Evolutionary conservation across 1,140 invertebrate species (phyloP).

Genomic region (Neomicropteryx cornuta): DNA sequence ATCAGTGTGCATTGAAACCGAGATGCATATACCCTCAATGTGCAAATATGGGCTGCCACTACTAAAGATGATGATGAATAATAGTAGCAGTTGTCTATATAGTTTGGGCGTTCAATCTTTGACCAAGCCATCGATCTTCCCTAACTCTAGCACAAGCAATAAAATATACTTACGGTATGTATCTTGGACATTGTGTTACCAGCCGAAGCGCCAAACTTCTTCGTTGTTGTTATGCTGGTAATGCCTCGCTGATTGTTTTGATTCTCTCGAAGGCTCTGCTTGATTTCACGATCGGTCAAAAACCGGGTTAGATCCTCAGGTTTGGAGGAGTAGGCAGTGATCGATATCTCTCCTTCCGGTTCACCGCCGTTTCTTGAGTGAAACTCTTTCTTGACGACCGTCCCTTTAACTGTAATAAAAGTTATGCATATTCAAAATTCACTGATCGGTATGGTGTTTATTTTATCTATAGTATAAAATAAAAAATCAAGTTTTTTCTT

Average conservation of each 20-base stretch:
- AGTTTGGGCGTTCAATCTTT: too few relatives aligned
- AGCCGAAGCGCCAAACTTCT: slow-evolving; percentile 37
- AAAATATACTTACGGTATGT: slow-evolving; percentile 21
- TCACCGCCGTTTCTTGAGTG: slow-evolving; percentile 53
- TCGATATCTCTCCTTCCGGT: slow-evolving; percentile 50
- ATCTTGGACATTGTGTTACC: slow-evolving; percentile 23
- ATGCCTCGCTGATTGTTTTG: slow-evolving; percentile 11
- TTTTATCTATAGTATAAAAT: slow-evolving; percentile 3
- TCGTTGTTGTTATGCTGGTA: slow-evolving; percentile 21
- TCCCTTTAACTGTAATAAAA: slow-evolving; percentile 47
- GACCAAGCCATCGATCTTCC: too few relatives aligned
- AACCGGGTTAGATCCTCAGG: slow-evolving; percentile 42
- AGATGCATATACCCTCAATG: too few relatives aligned
- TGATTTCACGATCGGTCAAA: slow-evolving; percentile 23
- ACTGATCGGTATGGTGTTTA: neutral
- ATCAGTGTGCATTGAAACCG: too few relatives aligned
- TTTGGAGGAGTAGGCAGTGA: slow-evolving; percentile 53
- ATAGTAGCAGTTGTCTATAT: too few relatives aligned
- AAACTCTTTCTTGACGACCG: slow-evolving; percentile 49
- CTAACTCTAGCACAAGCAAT: slow-evolving; percentile 6
- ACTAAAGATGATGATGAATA: too few relatives aligned
- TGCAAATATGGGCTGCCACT: too few relatives aligned
- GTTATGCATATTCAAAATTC: slow-evolving; percentile 1
- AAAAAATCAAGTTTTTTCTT: slow-evolving; percentile 3
- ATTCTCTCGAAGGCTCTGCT: slow-evolving; percentile 17